Percentiles rank a stretch among this genome's conserved stretches.
Conservation (phyloP, 2,797 vertebrate genomes). For the Lophura swinhoii region DNA sequence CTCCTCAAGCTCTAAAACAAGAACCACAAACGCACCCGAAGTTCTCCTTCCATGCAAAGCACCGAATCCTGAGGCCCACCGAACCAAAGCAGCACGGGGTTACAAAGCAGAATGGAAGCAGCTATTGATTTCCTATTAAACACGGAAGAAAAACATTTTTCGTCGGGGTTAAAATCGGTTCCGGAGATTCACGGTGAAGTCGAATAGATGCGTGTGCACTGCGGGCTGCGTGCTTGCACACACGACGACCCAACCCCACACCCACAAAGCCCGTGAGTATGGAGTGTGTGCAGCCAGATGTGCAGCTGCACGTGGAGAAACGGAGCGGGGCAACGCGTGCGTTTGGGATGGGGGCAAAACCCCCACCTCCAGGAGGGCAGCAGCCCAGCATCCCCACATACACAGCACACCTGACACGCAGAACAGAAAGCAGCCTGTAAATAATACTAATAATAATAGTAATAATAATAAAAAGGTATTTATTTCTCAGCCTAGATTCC, state of each 20-base stretch:
- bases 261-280: too few species aligned
- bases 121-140: background rate
- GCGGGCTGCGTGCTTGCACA: too few species aligned
- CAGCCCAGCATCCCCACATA: too few species aligned
- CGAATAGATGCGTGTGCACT: rapidly evolving
- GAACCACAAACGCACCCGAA: background rate
- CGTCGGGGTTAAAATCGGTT: background rate
- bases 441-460: too few species aligned
- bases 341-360: background rate
- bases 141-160: background rate
- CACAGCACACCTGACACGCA: too few species aligned
- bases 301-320: background rate
- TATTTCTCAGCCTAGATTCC: slow-evolving; percentile 65
- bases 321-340: rapidly evolving
- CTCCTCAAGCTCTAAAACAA: background rate
- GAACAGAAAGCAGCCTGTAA: background rate
- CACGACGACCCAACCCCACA: rapidly evolving
- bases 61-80: background rate
- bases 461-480: background rate
- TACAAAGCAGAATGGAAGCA: background rate
- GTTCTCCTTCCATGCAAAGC: background rate
- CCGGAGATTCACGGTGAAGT: background rate
- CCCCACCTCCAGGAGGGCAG: background rate
- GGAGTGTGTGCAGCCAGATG: background rate
- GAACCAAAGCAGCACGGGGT: background rate